Conservation (phyloP, 1,140 invertebrate genomes). For the Aphelenchoides fujianensis region DNA sequence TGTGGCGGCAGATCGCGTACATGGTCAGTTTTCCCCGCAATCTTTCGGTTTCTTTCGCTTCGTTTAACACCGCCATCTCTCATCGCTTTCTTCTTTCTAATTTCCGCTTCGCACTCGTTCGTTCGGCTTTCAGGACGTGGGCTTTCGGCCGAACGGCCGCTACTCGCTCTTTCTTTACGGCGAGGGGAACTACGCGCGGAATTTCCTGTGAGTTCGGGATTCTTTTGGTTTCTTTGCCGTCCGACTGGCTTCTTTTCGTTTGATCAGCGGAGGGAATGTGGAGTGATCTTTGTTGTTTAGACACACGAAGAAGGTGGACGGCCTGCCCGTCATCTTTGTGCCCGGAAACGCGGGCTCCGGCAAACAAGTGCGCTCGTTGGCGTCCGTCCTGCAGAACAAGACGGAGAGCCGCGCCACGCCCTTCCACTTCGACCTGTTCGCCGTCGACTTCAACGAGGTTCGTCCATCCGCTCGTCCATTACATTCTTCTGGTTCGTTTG, state of each 20-base stretch:
- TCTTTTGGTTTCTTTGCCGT: slow-evolving; percentile 23
- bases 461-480: slow-evolving; percentile 8
- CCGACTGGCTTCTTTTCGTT: not conserved
- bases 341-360: slow-evolving; percentile 53
- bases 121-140: slow-evolving; percentile 33
- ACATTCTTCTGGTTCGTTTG: too few relatives aligned
- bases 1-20: slow-evolving; percentile 42
- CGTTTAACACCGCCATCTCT: slow-evolving; percentile 3
- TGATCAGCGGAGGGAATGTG: too few relatives aligned
- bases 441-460: slow-evolving; percentile 51
- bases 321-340: slow-evolving; percentile 48
- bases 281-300: slow-evolving; percentile 33
- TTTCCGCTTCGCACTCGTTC: not conserved
- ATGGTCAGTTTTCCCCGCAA: slow-evolving; percentile 31
- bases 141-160: slow-evolving; percentile 27
- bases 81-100: not conserved
- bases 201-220: slow-evolving; percentile 30
- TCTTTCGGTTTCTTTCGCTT: too few relatives aligned
- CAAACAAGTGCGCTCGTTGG: slow-evolving; percentile 48
- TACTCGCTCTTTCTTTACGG: slow-evolving; percentile 47
- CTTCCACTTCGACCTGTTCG: slow-evolving; percentile 51
- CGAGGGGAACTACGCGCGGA: slow-evolving; percentile 38
- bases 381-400: slow-evolving; percentile 50
- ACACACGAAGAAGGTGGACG: slow-evolving; percentile 24
- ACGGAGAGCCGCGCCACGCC: slow-evolving; percentile 33